Evolutionary conservation across 2,113 vertebrate species (phyloP), one percentile per base, ranked within the genome.

Genomic region (Corynorhinus townsendii): DNA sequence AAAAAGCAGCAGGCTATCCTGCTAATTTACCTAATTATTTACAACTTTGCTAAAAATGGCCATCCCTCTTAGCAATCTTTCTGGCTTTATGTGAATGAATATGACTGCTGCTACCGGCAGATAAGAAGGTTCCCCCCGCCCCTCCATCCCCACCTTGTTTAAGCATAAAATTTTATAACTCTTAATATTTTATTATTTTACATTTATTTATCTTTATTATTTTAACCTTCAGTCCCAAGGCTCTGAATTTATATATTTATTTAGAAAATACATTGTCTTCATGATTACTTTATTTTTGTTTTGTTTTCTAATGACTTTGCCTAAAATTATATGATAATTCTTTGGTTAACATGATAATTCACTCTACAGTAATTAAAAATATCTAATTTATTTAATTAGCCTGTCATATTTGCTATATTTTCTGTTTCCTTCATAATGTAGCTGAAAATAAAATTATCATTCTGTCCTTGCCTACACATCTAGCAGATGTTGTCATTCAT

Each of bases 391-490:
- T 94, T 89, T 81, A 81, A 86, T 94, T 84, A 88, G 30, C 19
- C 19, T 76, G 4, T 76, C 56, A 62, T 89, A 86, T 90, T 92
- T 86, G 35, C 22, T 87, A 2, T 80, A 71, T 69, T 95, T 93
- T 95, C 81, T 95, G 90, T 95, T 94, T 87, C 66, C 81, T 93
- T 93, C 81, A 56, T 94, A 88, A 96, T 68, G 14, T 30, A 72
- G 35, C 16, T 76, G 35, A 95, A 96, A 96, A 91, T 90, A 86
- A 92, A 96, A 92, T 88, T 71, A 75, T 52, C 47, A 59, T 89
- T 56, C 43, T 90, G 81, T 26, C 24, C 84, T 91, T 92, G 73
- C 24, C 75, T 76, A 38, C 26, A 6, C 12, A 47, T 92, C 40
- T 52, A 92, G 19, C 38, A 30, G 45, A 80, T 54, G 35, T 86